Evolutionary conservation across 1,140 invertebrate genomes (phyloP), one percentile per base, ranked within the genome.

Genomic region (Drosophila melanica): DNA sequence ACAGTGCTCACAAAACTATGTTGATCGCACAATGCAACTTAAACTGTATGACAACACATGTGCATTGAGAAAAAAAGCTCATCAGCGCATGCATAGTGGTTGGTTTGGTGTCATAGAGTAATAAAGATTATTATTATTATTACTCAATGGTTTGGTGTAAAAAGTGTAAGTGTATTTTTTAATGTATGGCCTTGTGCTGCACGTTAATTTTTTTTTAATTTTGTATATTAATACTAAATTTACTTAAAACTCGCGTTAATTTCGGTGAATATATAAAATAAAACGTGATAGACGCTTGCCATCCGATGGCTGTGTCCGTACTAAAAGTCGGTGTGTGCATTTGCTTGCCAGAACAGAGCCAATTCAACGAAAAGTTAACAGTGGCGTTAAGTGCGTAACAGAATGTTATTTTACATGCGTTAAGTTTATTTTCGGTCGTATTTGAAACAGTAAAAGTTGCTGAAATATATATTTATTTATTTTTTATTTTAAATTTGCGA

Each of bases 321-420:
- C 65, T 69, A 47, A 63, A 10, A 6, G 11, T 51, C 1, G 59
- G 58, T 69, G 20, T 27, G 11, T 54, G 57, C 35, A 42, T 37
- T 35, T 20, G 48, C 60, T 57, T 9, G 12, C 10, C 14, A 7
- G 35, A 55, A n/a, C 37, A 41, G 20, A 12, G n/a, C 5, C n/a
- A 50, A 33, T 14, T 55, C 9, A 45, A 57, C 59, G 35, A 42
- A 64, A 4, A 37, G 42, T 23, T 4, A 41, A 12, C 44, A 27
- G 16, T 33, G 18, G 14, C 30, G 50, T 35, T 53, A 53, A 18
- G 30, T 53, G n/a, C 4, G 9, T 16, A 35, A 53, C 50, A 53
- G 1, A 35, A 57, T 57, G 54, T 30, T 44, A 57, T 30, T 47
- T 30, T 8, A 50, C 47, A 1, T 50, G 8, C 44, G 44, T 11